These are phyloP conservation scores for Bambusicola thoracicus DNA, from an alignment of 2,113 vertebrate genomes.

Conservation along the genomic window DNA sequence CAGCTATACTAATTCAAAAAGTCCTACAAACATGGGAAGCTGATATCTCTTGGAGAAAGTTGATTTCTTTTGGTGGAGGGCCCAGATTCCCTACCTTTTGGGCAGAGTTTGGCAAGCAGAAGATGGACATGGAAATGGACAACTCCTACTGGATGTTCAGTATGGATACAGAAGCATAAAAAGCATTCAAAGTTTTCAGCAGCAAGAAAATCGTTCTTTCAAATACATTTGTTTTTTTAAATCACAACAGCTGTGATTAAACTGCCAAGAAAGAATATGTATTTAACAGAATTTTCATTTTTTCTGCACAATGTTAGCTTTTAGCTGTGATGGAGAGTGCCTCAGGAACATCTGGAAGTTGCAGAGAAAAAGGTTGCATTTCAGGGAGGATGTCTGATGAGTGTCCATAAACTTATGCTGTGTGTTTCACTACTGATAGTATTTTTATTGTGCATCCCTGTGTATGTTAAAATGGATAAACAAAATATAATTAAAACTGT, in stretches of 20 bases:
- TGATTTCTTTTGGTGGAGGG: background rate
- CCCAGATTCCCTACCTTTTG: background rate
- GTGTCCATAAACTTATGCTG: background rate
- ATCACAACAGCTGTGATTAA: background rate
- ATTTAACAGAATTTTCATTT: background rate
- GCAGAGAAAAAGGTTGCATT: background rate
- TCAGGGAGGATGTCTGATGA: background rate
- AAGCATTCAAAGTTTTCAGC: background rate
- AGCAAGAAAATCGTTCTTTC: background rate
- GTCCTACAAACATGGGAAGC: background rate
- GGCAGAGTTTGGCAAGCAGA: background rate
- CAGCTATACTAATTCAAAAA: background rate
- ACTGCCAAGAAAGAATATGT: background rate
- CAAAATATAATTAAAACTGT: background rate
- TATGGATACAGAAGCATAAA: background rate
- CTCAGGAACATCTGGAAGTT: background rate
- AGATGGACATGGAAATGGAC: background rate
- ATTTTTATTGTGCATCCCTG: background rate
- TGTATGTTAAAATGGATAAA: background rate
- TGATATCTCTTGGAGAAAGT: background rate
- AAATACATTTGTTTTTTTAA: background rate
- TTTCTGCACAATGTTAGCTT: rapidly evolving
- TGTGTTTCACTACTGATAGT: background rate
- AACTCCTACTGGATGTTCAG: background rate
- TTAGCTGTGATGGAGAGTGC: background rate